Evolutionary conservation across 1,140 invertebrate genomes (phyloP).

Genomic region (Brachystomella parvula): DNA sequence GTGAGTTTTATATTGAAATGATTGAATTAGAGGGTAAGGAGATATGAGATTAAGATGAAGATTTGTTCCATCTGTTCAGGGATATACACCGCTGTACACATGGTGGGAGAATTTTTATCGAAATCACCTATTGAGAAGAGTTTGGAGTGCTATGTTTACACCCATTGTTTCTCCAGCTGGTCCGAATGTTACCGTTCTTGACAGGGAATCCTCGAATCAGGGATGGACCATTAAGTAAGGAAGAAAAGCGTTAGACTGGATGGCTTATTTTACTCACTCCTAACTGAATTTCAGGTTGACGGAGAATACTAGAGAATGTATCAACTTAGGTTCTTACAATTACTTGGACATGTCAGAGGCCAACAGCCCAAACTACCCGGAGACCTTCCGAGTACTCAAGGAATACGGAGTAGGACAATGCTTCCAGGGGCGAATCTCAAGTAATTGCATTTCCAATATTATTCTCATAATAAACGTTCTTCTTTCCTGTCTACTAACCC

Average conservation of each 20-base stretch:
- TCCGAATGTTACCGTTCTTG: slow-evolving; percentile 69
- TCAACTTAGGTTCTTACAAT: slow-evolving; percentile 89
- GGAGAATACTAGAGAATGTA: slow-evolving; percentile 62
- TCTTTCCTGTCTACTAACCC: no score
- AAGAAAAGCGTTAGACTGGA: background rate
- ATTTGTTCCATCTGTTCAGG: slow-evolving; percentile 47
- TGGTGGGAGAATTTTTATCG: slow-evolving; percentile 91
- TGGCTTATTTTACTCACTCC: slow-evolving; percentile 31
- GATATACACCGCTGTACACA: slow-evolving; percentile 82
- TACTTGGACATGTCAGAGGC: slow-evolving; percentile 82
- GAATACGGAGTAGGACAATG: slow-evolving; percentile 61
- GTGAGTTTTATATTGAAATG: background rate
- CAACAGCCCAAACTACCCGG: slow-evolving; percentile 60
- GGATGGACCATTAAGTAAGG: slow-evolving; percentile 83
- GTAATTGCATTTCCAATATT: no score
- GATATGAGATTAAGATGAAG: no score
- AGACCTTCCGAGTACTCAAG: slow-evolving; percentile 54
- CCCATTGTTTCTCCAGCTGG: slow-evolving; percentile 89
- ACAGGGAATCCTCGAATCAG: slow-evolving; percentile 71
- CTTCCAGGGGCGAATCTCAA: slow-evolving; percentile 54
- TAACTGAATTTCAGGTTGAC: slow-evolving; percentile 69
- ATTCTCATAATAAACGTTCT: no score
- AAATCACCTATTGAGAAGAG: slow-evolving; percentile 82
- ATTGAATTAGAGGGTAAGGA: background rate
- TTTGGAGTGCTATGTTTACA: slow-evolving; percentile 86